Base-by-base conservation (phyloP, 2,888 invertebrate genomes). In the Pyrrhia umbra region DNA sequence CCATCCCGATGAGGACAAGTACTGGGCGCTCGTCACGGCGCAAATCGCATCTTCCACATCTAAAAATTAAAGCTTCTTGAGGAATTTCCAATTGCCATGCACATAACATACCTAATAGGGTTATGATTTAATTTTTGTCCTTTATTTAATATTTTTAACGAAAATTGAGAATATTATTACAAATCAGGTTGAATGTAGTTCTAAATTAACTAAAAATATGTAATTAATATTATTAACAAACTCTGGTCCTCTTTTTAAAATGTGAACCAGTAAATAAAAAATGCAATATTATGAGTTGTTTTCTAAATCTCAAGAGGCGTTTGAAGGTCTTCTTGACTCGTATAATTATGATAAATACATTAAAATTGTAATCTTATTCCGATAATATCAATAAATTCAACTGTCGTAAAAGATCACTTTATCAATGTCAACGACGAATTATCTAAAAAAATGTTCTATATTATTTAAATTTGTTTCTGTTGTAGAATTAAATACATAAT, bases 11-110 rank as follows among this genome's bases (percentile, higher is more conserved):
- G 96, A 94, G 0, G 97, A 96, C 71, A 98, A 92, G 88, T 97
- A 98, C 88, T 98, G 97, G 8, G 98, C 97, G 61, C 97, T 97
- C 2, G 98, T 97, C 60, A 98, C 97, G 1, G 97, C 97, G 86
- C 98, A 98, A 13, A 98, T 96, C 3, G 98, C 97, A 21, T 97
- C 96, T 67, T 96, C 96, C 6, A 97, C 96, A 75, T 97, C 98
- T 97, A 82, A 2, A 88, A 71, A 61, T 34, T n/a, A n/a, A n/a
- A 4, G 23, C 2, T 4, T 23, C 6, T 23, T 4, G 23, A 23
- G 23, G 23, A 23, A 4, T 23, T 6, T 2, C 3, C 23, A 4
- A 6, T 4, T 6, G 23, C 6, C 23, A 23, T 23, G 2, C 23
- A 23, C 23, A 23, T 23, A n/a, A n/a, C n/a, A 23, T 23, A 23